Conservation (phyloP, 1,140 invertebrate species). For the Drosophila nebulosa region DNA sequence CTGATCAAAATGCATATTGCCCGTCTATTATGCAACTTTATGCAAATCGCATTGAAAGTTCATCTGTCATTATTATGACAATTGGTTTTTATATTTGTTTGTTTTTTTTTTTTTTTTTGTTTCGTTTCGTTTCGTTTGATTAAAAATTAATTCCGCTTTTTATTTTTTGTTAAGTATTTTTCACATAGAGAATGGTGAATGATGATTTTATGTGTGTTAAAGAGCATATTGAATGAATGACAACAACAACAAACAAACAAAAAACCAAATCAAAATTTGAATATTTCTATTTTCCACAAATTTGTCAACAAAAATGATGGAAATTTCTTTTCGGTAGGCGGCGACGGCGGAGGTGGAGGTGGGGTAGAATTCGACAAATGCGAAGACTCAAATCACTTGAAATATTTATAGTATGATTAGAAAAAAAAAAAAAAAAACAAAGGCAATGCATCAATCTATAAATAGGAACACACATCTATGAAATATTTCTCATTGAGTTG, state of each 20-base stretch:
- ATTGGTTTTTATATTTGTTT: conserved; percentile 11
- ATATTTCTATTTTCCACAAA: background rate
- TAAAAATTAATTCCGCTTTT: background rate
- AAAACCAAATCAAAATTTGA: background rate
- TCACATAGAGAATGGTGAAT: background rate
- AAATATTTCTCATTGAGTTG: background rate
- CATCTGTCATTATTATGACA: conserved; percentile 49
- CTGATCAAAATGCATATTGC: background rate
- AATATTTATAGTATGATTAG: background rate
- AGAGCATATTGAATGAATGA: background rate
- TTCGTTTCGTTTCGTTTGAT: conserved; percentile 12
- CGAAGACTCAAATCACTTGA: background rate
- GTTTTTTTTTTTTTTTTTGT: background rate
- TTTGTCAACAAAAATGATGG: background rate
- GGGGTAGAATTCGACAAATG: background rate
- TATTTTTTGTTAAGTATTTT: background rate
- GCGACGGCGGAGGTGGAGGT: background rate
- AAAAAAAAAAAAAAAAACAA: background rate
- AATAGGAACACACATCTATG: background rate
- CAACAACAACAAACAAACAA: too few species aligned
- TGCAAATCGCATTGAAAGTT: conserved; percentile 57
- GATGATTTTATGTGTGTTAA: background rate
- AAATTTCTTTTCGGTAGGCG: background rate
- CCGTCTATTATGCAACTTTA: background rate
- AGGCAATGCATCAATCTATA: background rate